A percentile compares a stretch with the other conserved stretches of the same genome.
Evolutionary conservation across 2,888 invertebrate species (phyloP).

Genomic region (Quadriops clusia): DNA sequence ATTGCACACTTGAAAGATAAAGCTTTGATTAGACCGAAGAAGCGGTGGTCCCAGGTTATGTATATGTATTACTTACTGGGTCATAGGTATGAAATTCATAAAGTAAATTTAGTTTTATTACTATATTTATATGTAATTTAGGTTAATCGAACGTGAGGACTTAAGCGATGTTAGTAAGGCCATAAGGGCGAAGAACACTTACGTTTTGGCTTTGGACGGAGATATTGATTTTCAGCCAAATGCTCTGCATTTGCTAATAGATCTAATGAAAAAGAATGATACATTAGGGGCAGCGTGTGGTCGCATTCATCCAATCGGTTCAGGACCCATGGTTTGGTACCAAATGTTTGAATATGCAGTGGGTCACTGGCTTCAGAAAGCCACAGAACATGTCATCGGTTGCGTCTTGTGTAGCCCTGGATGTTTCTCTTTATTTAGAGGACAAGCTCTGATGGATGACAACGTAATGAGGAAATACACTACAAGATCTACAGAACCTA

Average conservation of each 20-base stretch:
- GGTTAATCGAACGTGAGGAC: slow-evolving; percentile 28
- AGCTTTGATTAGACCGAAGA: slow-evolving; percentile 74
- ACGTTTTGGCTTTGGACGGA: slow-evolving; percentile 72
- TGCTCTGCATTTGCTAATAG: slow-evolving; percentile 67
- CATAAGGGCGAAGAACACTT: slow-evolving; percentile 52
- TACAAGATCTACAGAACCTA: slow-evolving; percentile 60
- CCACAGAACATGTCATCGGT: slow-evolving; percentile 81
- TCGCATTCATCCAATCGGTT: slow-evolving; percentile 78
- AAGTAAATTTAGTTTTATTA: slow-evolving; percentile 2
- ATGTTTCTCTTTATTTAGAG: slow-evolving; percentile 83
- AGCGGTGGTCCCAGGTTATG: slow-evolving; percentile 92
- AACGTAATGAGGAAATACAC: slow-evolving; percentile 86
- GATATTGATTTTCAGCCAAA: slow-evolving; percentile 79
- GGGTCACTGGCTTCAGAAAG: slow-evolving; percentile 88
- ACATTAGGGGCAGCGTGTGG: slow-evolving; percentile 78
- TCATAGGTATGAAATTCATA: slow-evolving; percentile 56
- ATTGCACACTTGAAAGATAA: slow-evolving; percentile 85
- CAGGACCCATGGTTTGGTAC: slow-evolving; percentile 38
- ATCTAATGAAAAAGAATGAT: slow-evolving; percentile 75
- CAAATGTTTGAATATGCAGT: slow-evolving; percentile 80
- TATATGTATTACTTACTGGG: slow-evolving; percentile 89
- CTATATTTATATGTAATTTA: slow-evolving; percentile 11
- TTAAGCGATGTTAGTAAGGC: slow-evolving; percentile 34
- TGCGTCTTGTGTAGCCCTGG: slow-evolving; percentile 87
- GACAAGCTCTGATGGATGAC: slow-evolving; percentile 80